These are phyloP conservation scores for Gavia stellata DNA, from an alignment of 2,113 vertebrate species.

Conservation along the genomic window DNA sequence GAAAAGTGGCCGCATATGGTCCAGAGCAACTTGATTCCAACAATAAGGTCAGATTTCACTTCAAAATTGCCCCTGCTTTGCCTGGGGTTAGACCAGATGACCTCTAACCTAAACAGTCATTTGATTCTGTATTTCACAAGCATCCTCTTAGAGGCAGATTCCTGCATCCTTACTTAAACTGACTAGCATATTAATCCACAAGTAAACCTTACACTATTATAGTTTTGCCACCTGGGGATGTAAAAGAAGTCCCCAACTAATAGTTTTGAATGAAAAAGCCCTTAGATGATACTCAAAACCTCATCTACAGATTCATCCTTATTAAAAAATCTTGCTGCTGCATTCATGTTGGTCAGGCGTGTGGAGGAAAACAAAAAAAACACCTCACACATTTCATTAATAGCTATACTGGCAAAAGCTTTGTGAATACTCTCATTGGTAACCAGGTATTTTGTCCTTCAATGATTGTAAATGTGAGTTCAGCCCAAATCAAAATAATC, in stretches of 20 bases:
- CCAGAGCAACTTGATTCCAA: not conserved
- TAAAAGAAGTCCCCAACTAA: not conserved
- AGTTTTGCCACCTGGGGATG: not conserved
- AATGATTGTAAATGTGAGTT: not conserved
- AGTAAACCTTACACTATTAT: not conserved
- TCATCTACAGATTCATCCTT: not conserved
- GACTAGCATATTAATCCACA: not conserved
- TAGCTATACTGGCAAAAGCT: not conserved
- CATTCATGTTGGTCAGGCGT: not conserved
- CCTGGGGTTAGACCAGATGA: not conserved
- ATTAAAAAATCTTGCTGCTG: not conserved
- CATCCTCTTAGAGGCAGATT: not conserved
- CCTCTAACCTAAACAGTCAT: not conserved
- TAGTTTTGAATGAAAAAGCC: not conserved
- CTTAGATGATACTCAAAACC: not conserved
- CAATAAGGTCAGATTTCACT: not conserved
- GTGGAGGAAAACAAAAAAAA: not conserved
- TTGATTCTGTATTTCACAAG: not conserved
- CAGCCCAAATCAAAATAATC: not conserved
- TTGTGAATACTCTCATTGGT: not conserved
- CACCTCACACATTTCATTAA: not conserved
- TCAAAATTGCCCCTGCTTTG: not conserved
- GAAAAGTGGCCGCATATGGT: not conserved
- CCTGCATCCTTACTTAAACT: not conserved
- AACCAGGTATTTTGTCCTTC: not conserved